Base-by-base conservation (phyloP, 2,113 vertebrate genomes). In the Myotis yumanensis region DNA sequence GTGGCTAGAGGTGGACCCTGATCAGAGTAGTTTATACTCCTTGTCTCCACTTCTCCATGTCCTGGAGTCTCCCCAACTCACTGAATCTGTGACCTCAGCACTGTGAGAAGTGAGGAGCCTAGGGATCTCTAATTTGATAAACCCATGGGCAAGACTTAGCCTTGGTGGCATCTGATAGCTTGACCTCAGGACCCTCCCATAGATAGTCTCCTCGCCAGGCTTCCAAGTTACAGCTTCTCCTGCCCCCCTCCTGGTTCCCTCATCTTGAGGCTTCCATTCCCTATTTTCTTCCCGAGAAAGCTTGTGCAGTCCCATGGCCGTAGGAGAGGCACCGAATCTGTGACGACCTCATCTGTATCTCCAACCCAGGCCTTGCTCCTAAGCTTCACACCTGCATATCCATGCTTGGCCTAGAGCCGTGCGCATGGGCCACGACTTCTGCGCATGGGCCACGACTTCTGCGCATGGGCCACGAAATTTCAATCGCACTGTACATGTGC, bases 251-350 rank as follows among this genome's bases (percentile, higher is more conserved):
- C 64, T 43, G 32, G 43, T 64, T 54, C 28, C 46, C 35, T 14
- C 1, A 1, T 5, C 77, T 68, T 4, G 30, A 46, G 7, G 57
- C 15, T 43, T 82, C 7, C 17, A 25, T 8, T 10, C 3, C 85
- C 48, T 16, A 1, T 14, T 66, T 17, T 22, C 69, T 51, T 52
- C 59, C 40, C 7, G 16, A 30, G 48, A 35, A 28, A 20, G 14
- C 71, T 22, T 6, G 2, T 9, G 51, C 20, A 15, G 43, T 35
- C 10, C 48, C 9, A 3, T 10, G 35, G 51, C 30, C 30, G 20
- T 9, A 18, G 46, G 2, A 10, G 40, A 1, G 1, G 2, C 40
- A 52, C 10, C 0, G 9, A 16, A 35, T 59, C 35, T n/a, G 35
- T 28, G 69, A 4, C 11, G 14, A 32, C 9, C 20, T 5, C 62